Base-by-base conservation (phyloP, 2,113 vertebrate species). In the Prunella himalayana region DNA sequence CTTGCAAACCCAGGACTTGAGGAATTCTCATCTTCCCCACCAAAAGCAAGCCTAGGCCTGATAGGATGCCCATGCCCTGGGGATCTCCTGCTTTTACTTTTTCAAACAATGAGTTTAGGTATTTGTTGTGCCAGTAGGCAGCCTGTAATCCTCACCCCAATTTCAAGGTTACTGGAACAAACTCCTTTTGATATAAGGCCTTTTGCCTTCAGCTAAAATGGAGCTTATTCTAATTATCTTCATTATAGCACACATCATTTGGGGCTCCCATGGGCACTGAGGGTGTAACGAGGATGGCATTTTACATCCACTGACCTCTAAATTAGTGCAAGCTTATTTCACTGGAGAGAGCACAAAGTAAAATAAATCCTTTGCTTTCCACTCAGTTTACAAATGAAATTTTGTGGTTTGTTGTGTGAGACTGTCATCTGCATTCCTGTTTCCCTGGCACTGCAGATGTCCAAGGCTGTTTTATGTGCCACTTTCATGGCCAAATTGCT, bases 161-260 rank as follows among this genome's bases (percentile, higher is more conserved):
- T 96, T 96, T 94, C 94, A 96, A 94, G 94, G 96, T 95, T 95
- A 96, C 60, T 93, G 9, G 93, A 94, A 94, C 88, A 90, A 41
- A 75, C 23, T 94, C 80, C 80, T 83, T 92, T 70, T 94, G 88
- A 96, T 96, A 96, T 92, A 90, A 90, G 93, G 93, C 64, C 88
- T 86, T 95, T 96, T 94, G 93, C 96, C 95, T 97, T 82, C 80
- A 94, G 94, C 88, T 92, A 94, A 88, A 94, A 81, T 35, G 54
- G 64, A 94, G 28, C 72, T 88, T 60, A 71, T 49, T 93, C 76
- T 95, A 96, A 97, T 96, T 96, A 96, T 95, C 94, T 90, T 95
- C 93, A 93, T 96, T 93, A 92, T 75, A 69, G 49, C 60, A 91
- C 45, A 72, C 80, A 84, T 81, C 94, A 92, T 39, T 93, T 0